Evolutionary conservation across 2,797 vertebrate species (phyloP).

Genomic region (Melanotaenia trifasciata): DNA sequence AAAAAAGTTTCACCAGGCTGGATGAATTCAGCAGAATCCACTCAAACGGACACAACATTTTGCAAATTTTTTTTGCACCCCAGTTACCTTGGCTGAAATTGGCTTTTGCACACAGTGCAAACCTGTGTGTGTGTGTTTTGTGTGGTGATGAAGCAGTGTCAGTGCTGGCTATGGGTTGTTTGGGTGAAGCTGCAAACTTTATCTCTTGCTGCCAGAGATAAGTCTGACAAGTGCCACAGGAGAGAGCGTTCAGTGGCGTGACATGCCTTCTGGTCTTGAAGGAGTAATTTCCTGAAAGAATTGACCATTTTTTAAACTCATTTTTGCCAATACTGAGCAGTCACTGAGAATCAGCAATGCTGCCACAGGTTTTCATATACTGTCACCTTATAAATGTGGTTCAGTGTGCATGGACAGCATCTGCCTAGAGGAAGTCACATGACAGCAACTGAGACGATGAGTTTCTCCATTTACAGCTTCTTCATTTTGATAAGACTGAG

Average conservation of each 20-base stretch:
- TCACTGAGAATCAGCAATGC: constrained; percentile 1
- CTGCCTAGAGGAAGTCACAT: background rate
- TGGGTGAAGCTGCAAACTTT: constrained; percentile 32
- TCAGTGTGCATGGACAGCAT: background rate
- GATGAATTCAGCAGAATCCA: constrained; percentile 24
- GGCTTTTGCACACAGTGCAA: constrained; percentile 12
- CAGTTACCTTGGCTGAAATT: constrained; percentile 14
- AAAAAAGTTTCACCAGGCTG: constrained; percentile 44
- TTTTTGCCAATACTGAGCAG: background rate
- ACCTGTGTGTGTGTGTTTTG: background rate
- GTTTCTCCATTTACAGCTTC: background rate
- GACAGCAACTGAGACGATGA: background rate
- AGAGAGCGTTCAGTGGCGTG: constrained; percentile 32
- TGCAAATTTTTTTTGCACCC: background rate
- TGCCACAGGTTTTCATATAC: background rate
- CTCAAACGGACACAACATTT: constrained; percentile 5
- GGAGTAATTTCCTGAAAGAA: constrained; percentile 28
- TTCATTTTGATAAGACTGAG: background rate
- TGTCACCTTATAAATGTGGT: background rate
- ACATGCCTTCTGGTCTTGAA: constrained; percentile 27
- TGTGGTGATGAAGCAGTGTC: constrained; percentile 15
- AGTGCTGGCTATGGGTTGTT: constrained; percentile 10
- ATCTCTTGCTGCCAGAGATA: constrained; percentile 49
- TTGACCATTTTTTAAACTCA: constrained; percentile 16
- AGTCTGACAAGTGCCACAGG: constrained; percentile 53